Percentiles rank a stretch among this genome's conserved stretches.
Evolutionary conservation across 2,797 vertebrate genomes (phyloP).

Genomic region (Pseudochromis fuscus): DNA sequence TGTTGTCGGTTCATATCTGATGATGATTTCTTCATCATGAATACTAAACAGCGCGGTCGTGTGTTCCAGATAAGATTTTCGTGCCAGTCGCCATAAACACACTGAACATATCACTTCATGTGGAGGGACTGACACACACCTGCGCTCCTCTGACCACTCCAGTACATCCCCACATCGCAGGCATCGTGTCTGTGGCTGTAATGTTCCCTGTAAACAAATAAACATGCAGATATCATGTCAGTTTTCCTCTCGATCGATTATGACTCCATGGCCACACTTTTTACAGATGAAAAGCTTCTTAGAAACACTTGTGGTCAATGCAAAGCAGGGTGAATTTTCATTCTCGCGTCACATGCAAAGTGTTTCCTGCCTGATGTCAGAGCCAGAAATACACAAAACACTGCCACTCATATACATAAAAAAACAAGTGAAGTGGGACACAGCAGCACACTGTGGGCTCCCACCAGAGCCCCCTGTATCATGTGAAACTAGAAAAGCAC

Average conservation of each 20-base stretch:
- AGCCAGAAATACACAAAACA: conserved; percentile 42
- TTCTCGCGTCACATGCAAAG: conserved; percentile 83
- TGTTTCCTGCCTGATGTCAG: conserved; percentile 51
- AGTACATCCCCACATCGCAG: conserved; percentile 79
- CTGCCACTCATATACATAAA: conserved; percentile 22
- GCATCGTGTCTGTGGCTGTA: conserved; percentile 76
- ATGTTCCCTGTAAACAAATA: conserved; percentile 70
- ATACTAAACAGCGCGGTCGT: neutral
- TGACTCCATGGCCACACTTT: conserved; percentile 26
- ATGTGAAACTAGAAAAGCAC: too few species aligned
- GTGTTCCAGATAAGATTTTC: conserved; percentile 20
- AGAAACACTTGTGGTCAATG: conserved; percentile 76
- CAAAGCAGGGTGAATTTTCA: conserved; percentile 81
- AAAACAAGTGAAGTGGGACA: conserved; percentile 23
- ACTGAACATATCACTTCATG: neutral
- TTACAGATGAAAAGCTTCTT: conserved; percentile 37
- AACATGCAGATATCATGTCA: conserved; percentile 27
- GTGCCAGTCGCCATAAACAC: neutral
- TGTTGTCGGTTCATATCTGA: conserved; percentile 14
- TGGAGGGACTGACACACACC: conserved; percentile 65
- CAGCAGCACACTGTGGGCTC: conserved; percentile 12
- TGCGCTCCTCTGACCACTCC: conserved; percentile 80
- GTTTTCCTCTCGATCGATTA: conserved; percentile 42
- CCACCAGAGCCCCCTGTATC: too few species aligned
- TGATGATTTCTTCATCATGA: conserved; percentile 8